Conservation (phyloP, 1,140 invertebrate species). For the Scylla paramamosain region DNA sequence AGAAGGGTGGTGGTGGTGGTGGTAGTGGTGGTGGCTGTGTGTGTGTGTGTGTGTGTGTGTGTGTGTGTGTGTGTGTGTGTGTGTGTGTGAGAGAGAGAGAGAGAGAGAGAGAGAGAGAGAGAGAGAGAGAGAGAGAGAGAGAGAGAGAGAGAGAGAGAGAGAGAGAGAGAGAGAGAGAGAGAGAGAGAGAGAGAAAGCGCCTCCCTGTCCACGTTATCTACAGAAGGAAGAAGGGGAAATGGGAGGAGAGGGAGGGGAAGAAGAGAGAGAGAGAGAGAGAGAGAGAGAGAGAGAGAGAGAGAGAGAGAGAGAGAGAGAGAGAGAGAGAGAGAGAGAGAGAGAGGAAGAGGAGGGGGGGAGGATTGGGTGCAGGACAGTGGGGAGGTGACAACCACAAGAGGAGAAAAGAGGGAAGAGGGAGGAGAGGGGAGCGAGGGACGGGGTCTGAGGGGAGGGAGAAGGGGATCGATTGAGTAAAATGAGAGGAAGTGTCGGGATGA, state of each 20-base stretch:
- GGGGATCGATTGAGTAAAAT: neutral
- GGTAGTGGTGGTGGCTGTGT: no score
- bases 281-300: conserved; percentile 30
- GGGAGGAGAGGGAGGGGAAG: neutral
- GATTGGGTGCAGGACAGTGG: neutral
- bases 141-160: conserved; percentile 9
- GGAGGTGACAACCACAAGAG: neutral
- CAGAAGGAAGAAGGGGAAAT: neutral
- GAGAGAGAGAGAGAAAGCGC: neutral
- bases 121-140: conserved; percentile 13
- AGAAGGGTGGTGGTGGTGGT: neutral
- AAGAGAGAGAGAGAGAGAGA: conserved; percentile 45
- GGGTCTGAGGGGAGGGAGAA: neutral
- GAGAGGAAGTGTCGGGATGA: conserved; percentile 10
- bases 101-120: conserved; percentile 34
- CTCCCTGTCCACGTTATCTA: neutral
- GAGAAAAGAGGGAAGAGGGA: neutral
- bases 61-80: neutral
- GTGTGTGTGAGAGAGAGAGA: conserved; percentile 42
- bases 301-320: conserved; percentile 40
- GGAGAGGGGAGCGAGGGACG: neutral
- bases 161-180: conserved; percentile 30
- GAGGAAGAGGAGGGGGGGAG: neutral
- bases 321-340: conserved; percentile 2
- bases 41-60: neutral